Evolutionary conservation across 2,888 invertebrate genomes (phyloP).

Genomic region (Cacoxenus indagator): DNA sequence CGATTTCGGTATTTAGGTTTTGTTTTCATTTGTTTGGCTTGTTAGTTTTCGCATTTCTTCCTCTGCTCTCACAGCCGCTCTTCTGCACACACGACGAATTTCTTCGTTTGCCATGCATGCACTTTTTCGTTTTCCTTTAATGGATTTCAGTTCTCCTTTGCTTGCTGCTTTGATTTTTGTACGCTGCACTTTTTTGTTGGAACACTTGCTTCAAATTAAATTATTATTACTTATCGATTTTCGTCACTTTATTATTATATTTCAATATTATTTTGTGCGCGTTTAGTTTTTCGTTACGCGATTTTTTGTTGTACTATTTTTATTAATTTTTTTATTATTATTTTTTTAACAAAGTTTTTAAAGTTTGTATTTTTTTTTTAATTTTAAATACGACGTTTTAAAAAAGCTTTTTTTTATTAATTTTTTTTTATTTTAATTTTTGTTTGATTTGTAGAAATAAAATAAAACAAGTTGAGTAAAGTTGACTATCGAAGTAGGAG

Average conservation of each 20-base stretch:
- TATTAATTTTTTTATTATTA: slow-evolving; percentile 26
- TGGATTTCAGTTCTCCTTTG: slow-evolving; percentile 2
- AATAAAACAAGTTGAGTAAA: slow-evolving; percentile 55
- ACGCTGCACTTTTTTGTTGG: background rate
- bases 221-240: slow-evolving; percentile 30
- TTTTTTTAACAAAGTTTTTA: slow-evolving; percentile 32
- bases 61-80: slow-evolving; percentile 22
- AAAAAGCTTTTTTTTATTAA: slow-evolving; percentile 35
- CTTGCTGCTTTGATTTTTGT: slow-evolving; percentile 17
- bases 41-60: background rate
- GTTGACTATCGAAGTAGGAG: slow-evolving; percentile 42
- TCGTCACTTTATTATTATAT: background rate
- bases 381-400: slow-evolving; percentile 26
- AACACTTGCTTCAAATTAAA: slow-evolving; percentile 39
- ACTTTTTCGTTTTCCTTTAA: slow-evolving; percentile 17
- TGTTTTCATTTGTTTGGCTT: background rate
- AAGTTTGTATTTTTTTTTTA: slow-evolving; percentile 34
- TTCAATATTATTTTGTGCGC: slow-evolving; percentile 26
- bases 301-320: slow-evolving; percentile 26
- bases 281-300: slow-evolving; percentile 15
- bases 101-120: slow-evolving; percentile 21
- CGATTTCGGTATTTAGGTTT: slow-evolving; percentile 34
- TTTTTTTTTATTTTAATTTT: slow-evolving; percentile 37
- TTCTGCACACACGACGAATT: slow-evolving; percentile 27
- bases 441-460: slow-evolving; percentile 41